These are phyloP conservation scores for Linnaemya vulpina DNA, from an alignment of 2,888 invertebrate species.

Conservation along the genomic window DNA sequence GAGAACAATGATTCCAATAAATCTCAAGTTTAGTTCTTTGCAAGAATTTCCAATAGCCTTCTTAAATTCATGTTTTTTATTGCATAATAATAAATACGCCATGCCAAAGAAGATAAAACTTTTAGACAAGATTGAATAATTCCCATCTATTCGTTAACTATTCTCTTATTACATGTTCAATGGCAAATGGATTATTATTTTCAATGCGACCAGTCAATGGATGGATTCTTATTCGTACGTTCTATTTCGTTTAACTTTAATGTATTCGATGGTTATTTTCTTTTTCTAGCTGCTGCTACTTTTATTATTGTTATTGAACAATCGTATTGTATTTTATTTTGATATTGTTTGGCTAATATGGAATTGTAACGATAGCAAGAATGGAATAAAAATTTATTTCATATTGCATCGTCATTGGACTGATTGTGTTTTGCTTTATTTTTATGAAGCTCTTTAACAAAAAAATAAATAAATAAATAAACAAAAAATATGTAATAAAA, in stretches of 20 bases:
- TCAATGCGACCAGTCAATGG: constrained; percentile 51
- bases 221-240: constrained; percentile 41
- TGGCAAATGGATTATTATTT: constrained; percentile 55
- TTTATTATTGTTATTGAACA: constrained; percentile 48
- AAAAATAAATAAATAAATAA: background rate
- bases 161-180: constrained; percentile 40
- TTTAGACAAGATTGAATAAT: constrained; percentile 36
- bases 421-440: constrained; percentile 30
- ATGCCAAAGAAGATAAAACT: background rate
- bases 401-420: constrained; percentile 47
- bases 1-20: too few relatives aligned
- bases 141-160: constrained; percentile 5
- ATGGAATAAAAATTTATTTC: constrained; percentile 54
- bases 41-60: too few relatives aligned
- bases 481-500: background rate
- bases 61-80: background rate
- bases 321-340: constrained; percentile 45
- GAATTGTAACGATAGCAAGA: constrained; percentile 42
- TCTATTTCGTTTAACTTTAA: constrained; percentile 39
- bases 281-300: background rate
- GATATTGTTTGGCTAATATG: constrained; percentile 58
- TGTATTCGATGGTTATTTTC: constrained; percentile 8
- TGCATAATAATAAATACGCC: background rate
- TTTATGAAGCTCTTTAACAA: constrained; percentile 14
- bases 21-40: too few relatives aligned